These are phyloP conservation scores for Pristionchus entomophagus DNA, from an alignment of 2,888 invertebrate genomes.

Conservation along the genomic window DNA sequence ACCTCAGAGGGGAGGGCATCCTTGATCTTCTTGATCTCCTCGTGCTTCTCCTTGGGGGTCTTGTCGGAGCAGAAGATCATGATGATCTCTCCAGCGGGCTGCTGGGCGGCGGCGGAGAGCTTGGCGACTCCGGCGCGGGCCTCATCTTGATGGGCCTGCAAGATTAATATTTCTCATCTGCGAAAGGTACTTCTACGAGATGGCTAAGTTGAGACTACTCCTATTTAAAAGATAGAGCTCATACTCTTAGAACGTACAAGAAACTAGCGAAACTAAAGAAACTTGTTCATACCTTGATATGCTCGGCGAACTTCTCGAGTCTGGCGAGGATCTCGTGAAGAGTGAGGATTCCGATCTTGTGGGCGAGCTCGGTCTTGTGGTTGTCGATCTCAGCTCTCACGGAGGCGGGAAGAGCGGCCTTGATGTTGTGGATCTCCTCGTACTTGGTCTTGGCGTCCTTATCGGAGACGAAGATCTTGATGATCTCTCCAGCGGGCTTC, in stretches of 20 bases:
- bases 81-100: conserved; percentile 33
- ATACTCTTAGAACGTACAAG: too few species aligned
- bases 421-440: neutral
- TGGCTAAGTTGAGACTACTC: too few species aligned
- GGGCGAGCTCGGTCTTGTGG: conserved; percentile 35
- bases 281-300: neutral
- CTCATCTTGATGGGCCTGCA: conserved; percentile 3
- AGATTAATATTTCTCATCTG: too few species aligned
- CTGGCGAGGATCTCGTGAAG: conserved; percentile 2
- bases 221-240: too few species aligned
- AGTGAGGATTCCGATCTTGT: conserved; percentile 34
- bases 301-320: neutral
- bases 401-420: conserved; percentile 30
- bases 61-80: conserved; percentile 32
- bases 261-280: too few species aligned
- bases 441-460: conserved; percentile 37
- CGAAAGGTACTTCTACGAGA: too few species aligned
- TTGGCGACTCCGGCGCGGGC: conserved; percentile 4
- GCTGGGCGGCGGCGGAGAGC: conserved; percentile 29
- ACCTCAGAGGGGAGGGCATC: neutral
- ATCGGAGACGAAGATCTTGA: conserved; percentile 40
- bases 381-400: conserved; percentile 29
- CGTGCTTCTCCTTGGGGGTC: neutral
- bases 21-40: neutral
- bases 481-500: conserved; percentile 39